phyloP scores from a whole-genome alignment of 2,797 vertebrate species.

The Notolabrus celidotus region DNA sequence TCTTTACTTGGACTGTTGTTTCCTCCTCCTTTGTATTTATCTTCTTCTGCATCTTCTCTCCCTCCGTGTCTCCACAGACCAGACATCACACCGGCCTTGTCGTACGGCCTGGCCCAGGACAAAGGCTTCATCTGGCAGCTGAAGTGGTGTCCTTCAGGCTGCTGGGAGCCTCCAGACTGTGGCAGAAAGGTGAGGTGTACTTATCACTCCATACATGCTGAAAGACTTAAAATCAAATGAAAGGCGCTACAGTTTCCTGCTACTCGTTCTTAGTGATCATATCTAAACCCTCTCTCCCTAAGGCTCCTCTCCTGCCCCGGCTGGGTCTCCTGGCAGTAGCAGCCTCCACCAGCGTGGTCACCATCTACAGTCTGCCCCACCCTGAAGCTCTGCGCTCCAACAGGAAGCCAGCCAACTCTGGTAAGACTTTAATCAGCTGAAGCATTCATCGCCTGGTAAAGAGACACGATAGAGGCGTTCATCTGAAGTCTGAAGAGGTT shows the following conservation, averaged over 20 bases:
- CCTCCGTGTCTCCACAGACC: constrained; percentile 77
- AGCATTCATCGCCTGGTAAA: no score
- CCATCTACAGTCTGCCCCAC: constrained; percentile 93
- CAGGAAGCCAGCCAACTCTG: constrained; percentile 77
- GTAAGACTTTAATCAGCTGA: constrained; percentile 70
- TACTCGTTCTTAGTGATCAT: rapidly evolving
- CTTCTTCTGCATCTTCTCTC: not conserved
- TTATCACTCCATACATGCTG: no score
- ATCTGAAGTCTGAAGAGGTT: no score
- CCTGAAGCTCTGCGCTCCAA: constrained; percentile 82
- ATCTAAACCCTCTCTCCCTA: no score
- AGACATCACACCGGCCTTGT: constrained; percentile 79
- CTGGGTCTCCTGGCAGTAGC: constrained; percentile 92
- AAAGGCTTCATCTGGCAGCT: constrained; percentile 92
- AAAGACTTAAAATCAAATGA: no score
- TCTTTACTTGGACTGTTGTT: no score
- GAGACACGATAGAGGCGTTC: no score
- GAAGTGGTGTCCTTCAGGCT: constrained; percentile 96
- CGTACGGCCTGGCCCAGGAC: constrained; percentile 90
- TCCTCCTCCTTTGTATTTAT: not conserved
- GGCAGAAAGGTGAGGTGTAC: constrained; percentile 83
- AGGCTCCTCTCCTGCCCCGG: constrained; percentile 88
- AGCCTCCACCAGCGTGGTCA: constrained; percentile 88
- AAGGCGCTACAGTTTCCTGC: not conserved
- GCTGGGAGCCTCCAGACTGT: constrained; percentile 89